These are phyloP conservation scores for Falco novaeseelandiae DNA, from an alignment of 2,797 vertebrate species.

Conservation along the genomic window DNA sequence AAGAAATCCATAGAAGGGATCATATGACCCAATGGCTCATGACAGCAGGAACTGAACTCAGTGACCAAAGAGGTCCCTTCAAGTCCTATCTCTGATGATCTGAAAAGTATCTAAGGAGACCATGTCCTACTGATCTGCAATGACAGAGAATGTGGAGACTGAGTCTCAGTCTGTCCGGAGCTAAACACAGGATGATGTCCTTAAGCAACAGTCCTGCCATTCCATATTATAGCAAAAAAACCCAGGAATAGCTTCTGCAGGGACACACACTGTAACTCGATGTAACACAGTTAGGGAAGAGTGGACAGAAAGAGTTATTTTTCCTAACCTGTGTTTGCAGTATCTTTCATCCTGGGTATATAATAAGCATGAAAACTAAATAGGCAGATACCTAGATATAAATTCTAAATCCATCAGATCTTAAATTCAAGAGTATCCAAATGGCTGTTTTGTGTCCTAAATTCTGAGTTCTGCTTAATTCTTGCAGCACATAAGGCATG, in stretches of 20 bases:
- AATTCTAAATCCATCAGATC: neutral
- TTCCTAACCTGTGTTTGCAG: neutral
- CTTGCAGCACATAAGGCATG: conserved; percentile 33
- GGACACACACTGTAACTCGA: neutral
- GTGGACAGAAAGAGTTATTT: neutral
- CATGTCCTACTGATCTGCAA: neutral
- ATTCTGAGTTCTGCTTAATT: conserved; percentile 41
- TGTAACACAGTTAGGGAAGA: neutral
- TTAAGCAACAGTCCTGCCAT: neutral
- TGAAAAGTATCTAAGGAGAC: neutral
- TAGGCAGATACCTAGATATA: neutral
- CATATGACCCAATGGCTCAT: neutral
- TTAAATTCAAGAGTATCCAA: neutral
- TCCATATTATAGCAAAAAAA: neutral
- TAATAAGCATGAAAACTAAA: neutral
- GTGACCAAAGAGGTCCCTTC: neutral
- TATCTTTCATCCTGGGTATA: neutral
- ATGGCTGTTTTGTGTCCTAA: neutral
- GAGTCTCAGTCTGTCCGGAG: neutral
- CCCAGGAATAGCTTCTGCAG: neutral
- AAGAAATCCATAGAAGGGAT: neutral
- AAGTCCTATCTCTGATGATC: neutral
- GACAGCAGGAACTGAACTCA: neutral
- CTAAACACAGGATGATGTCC: neutral
- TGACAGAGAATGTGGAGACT: neutral